Conservation (phyloP, 2,113 vertebrate genomes). For the Mobula hypostoma region DNA sequence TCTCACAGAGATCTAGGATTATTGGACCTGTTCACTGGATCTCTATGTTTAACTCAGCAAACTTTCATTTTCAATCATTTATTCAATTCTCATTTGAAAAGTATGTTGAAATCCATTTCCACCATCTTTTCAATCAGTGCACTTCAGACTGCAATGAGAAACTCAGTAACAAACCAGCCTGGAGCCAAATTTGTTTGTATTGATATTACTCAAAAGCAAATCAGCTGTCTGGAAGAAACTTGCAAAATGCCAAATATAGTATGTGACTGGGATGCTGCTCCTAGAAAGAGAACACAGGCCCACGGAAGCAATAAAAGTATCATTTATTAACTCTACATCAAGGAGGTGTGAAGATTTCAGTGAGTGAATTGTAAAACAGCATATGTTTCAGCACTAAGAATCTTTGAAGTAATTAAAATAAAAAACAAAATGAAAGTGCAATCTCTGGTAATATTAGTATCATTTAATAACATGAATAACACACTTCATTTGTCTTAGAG, state of each 20-base stretch:
- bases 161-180: not conserved
- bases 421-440: not conserved
- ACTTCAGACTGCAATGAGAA: not conserved
- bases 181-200: not conserved
- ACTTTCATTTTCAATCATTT: too few species aligned
- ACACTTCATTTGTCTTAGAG: not conserved
- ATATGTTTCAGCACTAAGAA: not conserved
- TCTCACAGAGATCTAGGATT: too few species aligned
- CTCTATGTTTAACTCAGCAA: too few species aligned
- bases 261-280: not conserved
- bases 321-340: not conserved
- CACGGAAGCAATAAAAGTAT: not conserved
- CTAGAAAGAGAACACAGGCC: not conserved
- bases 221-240: not conserved
- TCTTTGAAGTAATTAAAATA: not conserved
- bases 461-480: slow-evolving; percentile 20
- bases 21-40: too few species aligned
- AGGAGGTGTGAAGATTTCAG: not conserved
- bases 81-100: too few species aligned
- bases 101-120: too few species aligned
- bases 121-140: too few species aligned
- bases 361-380: not conserved
- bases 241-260: not conserved
- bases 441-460: slow-evolving; percentile 3
- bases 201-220: not conserved